Conservation (phyloP, 2,113 vertebrate genomes). For the Origma solitaria region DNA sequence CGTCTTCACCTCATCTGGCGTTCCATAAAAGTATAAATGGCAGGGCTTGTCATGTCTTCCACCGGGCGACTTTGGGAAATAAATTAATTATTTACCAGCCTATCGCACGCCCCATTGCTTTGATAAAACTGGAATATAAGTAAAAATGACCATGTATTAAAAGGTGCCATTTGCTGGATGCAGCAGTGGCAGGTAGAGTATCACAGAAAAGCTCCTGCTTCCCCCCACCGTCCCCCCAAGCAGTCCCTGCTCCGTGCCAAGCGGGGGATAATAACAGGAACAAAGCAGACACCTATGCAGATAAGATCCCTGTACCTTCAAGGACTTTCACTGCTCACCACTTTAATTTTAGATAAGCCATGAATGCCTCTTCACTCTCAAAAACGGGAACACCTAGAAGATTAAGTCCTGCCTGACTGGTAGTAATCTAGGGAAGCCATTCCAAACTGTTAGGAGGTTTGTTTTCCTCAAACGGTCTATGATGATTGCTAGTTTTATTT, state of each 20-base stretch:
- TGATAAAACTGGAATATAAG: constrained; percentile 54
- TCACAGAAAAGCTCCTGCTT: background rate
- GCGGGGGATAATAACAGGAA: background rate
- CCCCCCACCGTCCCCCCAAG: background rate
- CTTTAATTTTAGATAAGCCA: constrained; percentile 70
- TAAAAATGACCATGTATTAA: constrained; percentile 31
- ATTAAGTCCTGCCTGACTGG: constrained; percentile 40
- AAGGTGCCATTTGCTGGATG: background rate
- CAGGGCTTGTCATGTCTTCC: constrained; percentile 10
- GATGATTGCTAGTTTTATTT: background rate
- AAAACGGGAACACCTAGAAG: constrained; percentile 13
- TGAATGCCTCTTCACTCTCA: constrained; percentile 38
- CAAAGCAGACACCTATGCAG: background rate
- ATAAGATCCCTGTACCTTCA: constrained; percentile 43
- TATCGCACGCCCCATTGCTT: constrained; percentile 30
- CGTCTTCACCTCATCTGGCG: constrained; percentile 45
- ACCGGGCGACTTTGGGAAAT: constrained; percentile 19
- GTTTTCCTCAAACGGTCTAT: background rate
- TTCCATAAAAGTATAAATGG: constrained; percentile 43
- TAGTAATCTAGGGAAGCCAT: constrained; percentile 41
- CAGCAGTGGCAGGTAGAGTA: background rate
- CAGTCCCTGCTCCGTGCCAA: background rate
- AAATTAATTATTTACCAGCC: constrained; percentile 42
- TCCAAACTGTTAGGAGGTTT: background rate
- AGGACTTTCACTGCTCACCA: constrained; percentile 35